Percentiles rank a stretch among this genome's conserved stretches.
These are phyloP conservation scores for Onychorhynchus coronatus DNA, from an alignment of 2,113 vertebrate species.

Conservation along the genomic window DNA sequence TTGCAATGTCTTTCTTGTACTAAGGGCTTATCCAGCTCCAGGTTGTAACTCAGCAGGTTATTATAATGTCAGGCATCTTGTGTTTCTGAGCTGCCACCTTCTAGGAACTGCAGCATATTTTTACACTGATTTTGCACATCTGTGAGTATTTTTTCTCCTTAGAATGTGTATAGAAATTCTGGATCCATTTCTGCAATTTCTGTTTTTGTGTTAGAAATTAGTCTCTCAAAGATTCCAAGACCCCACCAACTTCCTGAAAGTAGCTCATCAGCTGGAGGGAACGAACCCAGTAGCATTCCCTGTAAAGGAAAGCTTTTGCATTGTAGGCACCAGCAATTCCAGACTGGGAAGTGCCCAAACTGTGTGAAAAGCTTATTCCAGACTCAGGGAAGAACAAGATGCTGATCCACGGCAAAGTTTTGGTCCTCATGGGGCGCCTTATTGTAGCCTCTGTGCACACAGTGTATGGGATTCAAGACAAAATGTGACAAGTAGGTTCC, in stretches of 20 bases:
- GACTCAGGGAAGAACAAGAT: not conserved
- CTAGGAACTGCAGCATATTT: not conserved
- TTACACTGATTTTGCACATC: not conserved
- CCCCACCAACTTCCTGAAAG: not conserved
- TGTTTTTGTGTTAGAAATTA: not conserved
- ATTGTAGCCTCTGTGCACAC: accelerated
- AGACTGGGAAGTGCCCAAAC: not conserved
- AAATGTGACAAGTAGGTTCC: not conserved
- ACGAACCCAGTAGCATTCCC: not conserved
- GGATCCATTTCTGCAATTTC: not conserved
- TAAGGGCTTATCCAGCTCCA: not conserved
- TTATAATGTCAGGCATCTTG: not conserved
- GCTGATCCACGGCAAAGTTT: not conserved
- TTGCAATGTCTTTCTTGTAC: not conserved
- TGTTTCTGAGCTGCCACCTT: not conserved
- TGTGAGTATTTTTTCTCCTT: not conserved
- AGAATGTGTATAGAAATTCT: not conserved
- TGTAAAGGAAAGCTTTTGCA: not conserved
- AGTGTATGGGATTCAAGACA: not conserved
- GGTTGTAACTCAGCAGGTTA: not conserved
- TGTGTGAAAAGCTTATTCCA: not conserved
- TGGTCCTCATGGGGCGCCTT: not conserved
- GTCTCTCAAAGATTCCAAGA: not conserved
- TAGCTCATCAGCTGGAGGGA: not conserved
- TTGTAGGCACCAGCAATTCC: not conserved